phyloP scores from a whole-genome alignment of 2,888 invertebrate species.

The Machimus atricapillus region DNA sequence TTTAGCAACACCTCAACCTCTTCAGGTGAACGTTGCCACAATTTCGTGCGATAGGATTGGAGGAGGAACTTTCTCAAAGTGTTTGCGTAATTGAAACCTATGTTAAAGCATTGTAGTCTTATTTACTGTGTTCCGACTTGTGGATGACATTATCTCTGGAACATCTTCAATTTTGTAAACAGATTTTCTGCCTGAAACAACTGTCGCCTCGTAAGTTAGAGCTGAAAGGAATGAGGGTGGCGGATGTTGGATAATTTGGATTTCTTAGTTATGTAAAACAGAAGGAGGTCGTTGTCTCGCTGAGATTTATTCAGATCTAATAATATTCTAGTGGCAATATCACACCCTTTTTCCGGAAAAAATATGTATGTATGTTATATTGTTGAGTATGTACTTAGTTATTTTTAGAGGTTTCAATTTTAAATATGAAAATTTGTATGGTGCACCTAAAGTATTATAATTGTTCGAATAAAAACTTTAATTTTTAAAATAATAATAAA shows the following conservation, averaged over 20 bases:
- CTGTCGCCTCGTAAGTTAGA: slow-evolving; percentile 7
- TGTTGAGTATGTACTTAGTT: background rate
- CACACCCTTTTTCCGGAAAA: background rate
- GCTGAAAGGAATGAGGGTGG: background rate
- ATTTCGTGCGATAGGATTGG: background rate
- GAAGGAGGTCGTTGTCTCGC: background rate
- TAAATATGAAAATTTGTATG: too few relatives aligned
- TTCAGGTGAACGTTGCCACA: background rate
- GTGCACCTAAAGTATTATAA: too few relatives aligned
- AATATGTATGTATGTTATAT: background rate
- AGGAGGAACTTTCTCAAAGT: background rate
- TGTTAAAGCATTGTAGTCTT: background rate
- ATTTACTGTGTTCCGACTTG: background rate
- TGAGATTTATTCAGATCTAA: background rate
- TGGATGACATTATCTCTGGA: background rate
- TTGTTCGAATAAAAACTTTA: too few relatives aligned
- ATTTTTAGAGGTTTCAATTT: too few relatives aligned
- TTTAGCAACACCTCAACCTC: background rate
- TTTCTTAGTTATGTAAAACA: background rate
- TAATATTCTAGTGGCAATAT: background rate
- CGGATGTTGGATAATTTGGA: background rate
- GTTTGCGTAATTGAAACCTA: slow-evolving; percentile 20
- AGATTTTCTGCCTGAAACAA: background rate
- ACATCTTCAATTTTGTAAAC: background rate
- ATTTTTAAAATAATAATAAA: too few relatives aligned